Evolutionary conservation across 2,113 vertebrate genomes (phyloP).

Genomic region (Forbesichthys papilliferus): DNA sequence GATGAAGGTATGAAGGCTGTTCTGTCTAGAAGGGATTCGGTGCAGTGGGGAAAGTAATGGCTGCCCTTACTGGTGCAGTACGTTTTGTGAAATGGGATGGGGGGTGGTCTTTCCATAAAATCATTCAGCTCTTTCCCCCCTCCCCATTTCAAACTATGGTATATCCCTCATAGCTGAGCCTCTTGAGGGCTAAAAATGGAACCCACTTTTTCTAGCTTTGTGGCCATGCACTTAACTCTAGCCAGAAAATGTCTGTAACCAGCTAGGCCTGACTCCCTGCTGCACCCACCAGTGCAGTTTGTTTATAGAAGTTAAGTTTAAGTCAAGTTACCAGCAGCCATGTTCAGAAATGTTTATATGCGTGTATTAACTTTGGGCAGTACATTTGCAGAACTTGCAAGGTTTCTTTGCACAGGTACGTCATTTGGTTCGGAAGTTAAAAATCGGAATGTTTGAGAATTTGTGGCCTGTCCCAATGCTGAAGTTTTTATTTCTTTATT

Average conservation of each 20-base stretch:
- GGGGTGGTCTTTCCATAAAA: constrained; percentile 18
- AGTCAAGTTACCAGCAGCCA: constrained; percentile 37
- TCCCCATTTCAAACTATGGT: constrained; percentile 21
- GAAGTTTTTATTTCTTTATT: not conserved
- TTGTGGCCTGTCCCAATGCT: constrained; percentile 33
- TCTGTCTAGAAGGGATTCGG: constrained; percentile 56
- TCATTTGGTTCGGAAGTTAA: no score
- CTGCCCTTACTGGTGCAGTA: constrained; percentile 62
- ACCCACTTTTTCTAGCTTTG: constrained; percentile 26
- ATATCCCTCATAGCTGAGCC: constrained; percentile 39
- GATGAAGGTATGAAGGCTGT: constrained; percentile 73
- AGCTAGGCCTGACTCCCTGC: constrained; percentile 26
- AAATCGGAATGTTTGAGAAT: constrained; percentile 4
- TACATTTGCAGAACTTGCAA: not conserved
- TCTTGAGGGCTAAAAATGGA: constrained; percentile 33
- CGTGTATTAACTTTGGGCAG: constrained; percentile 5
- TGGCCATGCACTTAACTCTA: constrained; percentile 58
- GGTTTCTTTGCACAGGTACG: not conserved
- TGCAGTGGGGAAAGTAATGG: constrained; percentile 47
- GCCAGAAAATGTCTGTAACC: constrained; percentile 44
- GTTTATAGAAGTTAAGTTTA: constrained; percentile 4
- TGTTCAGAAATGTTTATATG: constrained; percentile 24
- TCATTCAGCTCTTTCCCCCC: not conserved
- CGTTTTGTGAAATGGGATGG: constrained; percentile 37
- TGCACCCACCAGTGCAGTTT: constrained; percentile 33